Conservation (phyloP, 2,888 invertebrate genomes). For the Xestia xanthographa region DNA sequence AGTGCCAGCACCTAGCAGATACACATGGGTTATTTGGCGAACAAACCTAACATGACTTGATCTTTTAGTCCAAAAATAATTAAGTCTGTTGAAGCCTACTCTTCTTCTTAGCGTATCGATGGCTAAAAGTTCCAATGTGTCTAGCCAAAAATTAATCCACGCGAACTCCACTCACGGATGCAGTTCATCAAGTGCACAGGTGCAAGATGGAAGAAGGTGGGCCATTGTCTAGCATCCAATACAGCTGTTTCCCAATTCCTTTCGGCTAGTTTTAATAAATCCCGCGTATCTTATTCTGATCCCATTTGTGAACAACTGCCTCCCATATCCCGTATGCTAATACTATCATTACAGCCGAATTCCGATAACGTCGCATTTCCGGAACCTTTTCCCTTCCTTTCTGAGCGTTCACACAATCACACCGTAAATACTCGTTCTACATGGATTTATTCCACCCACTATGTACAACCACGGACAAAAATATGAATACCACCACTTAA, state of each 20-base stretch:
- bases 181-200: no score
- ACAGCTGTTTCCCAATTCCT: background rate
- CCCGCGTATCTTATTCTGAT: background rate
- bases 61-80: background rate
- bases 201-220: no score
- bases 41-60: background rate
- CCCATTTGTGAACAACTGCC: slow-evolving; percentile 2
- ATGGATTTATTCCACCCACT: slow-evolving; percentile 39
- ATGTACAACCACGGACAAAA: slow-evolving; percentile 3
- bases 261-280: slow-evolving; percentile 3
- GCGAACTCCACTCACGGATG: no score
- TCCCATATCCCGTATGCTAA: slow-evolving; percentile 29
- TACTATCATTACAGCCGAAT: slow-evolving; percentile 41
- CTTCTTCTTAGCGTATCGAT: background rate
- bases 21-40: background rate
- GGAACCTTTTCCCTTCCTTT: slow-evolving; percentile 29
- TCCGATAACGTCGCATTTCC: slow-evolving; percentile 25
- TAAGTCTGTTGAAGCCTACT: background rate
- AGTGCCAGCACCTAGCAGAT: slow-evolving; percentile 88
- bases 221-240: no score
- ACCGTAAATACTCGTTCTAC: slow-evolving; percentile 15
- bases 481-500: background rate
- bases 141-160: background rate
- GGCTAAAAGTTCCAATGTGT: background rate
- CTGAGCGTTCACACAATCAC: slow-evolving; percentile 25